Evolutionary conservation across 2,888 invertebrate species (phyloP).

Genomic region (Dicranocentrus wangi): DNA sequence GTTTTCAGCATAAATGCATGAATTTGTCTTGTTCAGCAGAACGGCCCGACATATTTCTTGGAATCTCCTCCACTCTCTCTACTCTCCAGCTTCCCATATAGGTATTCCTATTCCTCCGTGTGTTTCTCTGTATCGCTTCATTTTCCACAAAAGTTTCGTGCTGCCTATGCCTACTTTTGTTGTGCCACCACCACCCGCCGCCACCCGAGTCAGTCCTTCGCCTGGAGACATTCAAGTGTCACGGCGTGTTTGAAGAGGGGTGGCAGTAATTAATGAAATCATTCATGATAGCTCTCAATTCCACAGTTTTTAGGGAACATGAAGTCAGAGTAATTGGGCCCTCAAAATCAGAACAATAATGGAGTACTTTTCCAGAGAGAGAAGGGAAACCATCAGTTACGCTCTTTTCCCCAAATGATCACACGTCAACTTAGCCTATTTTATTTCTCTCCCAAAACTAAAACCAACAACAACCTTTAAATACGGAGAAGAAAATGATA

Average conservation of each 20-base stretch:
- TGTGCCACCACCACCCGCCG: too few species aligned
- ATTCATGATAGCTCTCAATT: constrained; percentile 32
- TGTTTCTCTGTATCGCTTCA: too few species aligned
- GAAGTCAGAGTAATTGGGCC: background rate
- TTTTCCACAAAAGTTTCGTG: too few species aligned
- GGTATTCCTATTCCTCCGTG: too few species aligned
- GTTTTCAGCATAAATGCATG: background rate
- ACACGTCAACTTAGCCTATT: too few species aligned
- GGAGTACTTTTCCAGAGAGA: background rate
- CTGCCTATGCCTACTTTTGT: background rate
- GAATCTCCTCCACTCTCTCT: too few species aligned
- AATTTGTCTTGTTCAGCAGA: constrained; percentile 17
- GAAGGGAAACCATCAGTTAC: background rate
- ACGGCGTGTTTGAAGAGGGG: constrained; percentile 1
- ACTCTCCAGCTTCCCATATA: background rate
- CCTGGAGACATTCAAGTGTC: constrained; percentile 13
- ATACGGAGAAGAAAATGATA: background rate
- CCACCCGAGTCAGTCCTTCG: too few species aligned
- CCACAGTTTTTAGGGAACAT: constrained; percentile 18
- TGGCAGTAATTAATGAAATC: constrained; percentile 45
- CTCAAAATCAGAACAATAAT: background rate
- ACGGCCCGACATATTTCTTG: too few species aligned
- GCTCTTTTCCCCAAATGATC: too few species aligned
- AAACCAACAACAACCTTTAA: too few species aligned
- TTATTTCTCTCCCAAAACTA: too few species aligned